Evolutionary conservation across 2,888 invertebrate species (phyloP).

Genomic region (Pollenia labialis): DNA sequence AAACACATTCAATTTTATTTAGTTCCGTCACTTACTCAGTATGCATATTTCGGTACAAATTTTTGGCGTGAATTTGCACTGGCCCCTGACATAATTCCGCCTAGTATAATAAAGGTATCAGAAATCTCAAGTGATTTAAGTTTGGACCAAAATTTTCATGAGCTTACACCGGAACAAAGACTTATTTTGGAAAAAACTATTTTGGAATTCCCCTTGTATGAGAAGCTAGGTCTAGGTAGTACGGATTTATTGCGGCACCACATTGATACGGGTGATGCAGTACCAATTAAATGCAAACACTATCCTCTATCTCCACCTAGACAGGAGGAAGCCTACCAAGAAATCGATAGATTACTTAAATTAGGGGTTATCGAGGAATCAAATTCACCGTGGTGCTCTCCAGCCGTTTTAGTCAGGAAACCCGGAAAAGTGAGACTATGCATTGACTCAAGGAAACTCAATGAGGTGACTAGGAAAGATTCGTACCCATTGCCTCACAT

Average conservation of each 20-base stretch:
- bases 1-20: too few relatives aligned
- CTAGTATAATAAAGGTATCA: too few relatives aligned
- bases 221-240: conserved; percentile 10
- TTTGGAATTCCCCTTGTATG: neutral
- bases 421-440: conserved; percentile 41
- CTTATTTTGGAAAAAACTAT: neutral
- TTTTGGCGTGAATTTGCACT: too few relatives aligned
- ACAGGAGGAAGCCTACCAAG: conserved; percentile 53
- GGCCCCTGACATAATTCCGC: too few relatives aligned
- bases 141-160: neutral
- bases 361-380: conserved; percentile 60
- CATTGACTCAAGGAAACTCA: too few relatives aligned
- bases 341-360: conserved; percentile 54
- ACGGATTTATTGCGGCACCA: conserved; percentile 15
- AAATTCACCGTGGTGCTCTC: conserved; percentile 52
- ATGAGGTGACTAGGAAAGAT: conserved; percentile 40
- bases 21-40: too few relatives aligned
- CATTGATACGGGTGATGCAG: conserved; percentile 34
- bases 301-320: conserved; percentile 63
- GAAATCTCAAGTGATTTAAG: too few relatives aligned
- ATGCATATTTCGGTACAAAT: too few relatives aligned
- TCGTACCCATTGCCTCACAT: conserved; percentile 27
- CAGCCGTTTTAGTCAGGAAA: conserved; percentile 39
- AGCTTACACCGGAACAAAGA: conserved; percentile 11
- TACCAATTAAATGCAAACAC: conserved; percentile 46